Evolutionary conservation across 2,113 vertebrate genomes (phyloP), one percentile per base, ranked within the genome.

Genomic region (Poicephalus meyeri): DNA sequence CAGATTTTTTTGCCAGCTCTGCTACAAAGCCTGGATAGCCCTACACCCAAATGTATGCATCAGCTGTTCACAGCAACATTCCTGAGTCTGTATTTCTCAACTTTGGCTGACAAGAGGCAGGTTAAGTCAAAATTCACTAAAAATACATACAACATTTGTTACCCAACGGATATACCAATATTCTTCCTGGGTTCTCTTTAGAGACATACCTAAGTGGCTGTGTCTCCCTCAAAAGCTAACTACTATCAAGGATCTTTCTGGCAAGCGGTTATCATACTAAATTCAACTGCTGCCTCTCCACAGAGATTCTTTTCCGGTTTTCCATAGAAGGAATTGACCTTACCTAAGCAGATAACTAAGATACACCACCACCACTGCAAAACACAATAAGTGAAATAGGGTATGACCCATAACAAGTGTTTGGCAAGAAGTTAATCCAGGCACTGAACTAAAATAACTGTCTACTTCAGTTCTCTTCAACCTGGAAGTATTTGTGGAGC

Each of bases 381-480:
- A n/a, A n/a, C n/a, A n/a, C n/a, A n/a, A n/a, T n/a, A n/a, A n/a
- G n/a, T n/a, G n/a, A n/a, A n/a, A n/a, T n/a, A n/a, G n/a, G n/a
- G 21, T 55, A 74, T n/a, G 55, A 95, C 47, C 55, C 42, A 68
- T 37, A 83, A 71, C 42, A 93, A 86, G 17, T 63, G 91, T 91
- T 86, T 80, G 53, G 76, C 68, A 81, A 55, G 52, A 89, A 70
- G 39, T 68, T 87, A 86, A 87, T 91, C 35, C 52, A 87, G 73
- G 42, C 77, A 84, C 13, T 70, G 94, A 88, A 82, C 69, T 89
- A 77, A 84, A 92, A 89, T 68, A 93, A 92, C 26, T 74, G 63
- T 65, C 46, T 61, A n/a, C 35, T 66, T 89, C 50, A 37, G 26
- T 29, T 79, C 50, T 82, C 49, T 79, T 72, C 61, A 79, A 56